Evolutionary conservation across 2,113 vertebrate genomes (phyloP), one percentile per base, ranked within the genome.

Genomic region (Galeopterus variegatus): DNA sequence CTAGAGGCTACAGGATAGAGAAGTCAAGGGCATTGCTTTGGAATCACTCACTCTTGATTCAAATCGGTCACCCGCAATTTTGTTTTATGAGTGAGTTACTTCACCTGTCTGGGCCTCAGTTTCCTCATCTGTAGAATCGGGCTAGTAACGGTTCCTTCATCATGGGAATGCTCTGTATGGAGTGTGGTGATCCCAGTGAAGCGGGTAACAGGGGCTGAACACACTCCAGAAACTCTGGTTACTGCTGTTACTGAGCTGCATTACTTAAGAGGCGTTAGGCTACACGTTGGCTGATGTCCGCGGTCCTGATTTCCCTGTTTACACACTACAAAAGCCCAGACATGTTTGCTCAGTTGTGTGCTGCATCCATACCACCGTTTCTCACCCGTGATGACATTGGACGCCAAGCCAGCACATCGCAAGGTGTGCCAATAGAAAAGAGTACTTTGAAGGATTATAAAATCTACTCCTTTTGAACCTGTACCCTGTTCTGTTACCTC

Each of bases 91-190:
- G 9, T 31, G n/a, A 19, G 14, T 50, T 23, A 10, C 28, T 65
- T 19, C 5, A 13, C 4, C 13, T 45, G 36, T 4, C 14, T 8
- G 13, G 18, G 12, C n/a, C 69, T 86, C 36, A n/a, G 64, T 45
- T 36, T 58, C 62, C 10, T 41, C 41, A 0, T 50, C 48, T 24
- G 50, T 18, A 31, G n/a, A 50, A 15, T 64, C 41, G 15, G 45
- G 0, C 0, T 36, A 26, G 36, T 3, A 1, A 15, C 2, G 28
- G 14, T 9, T 48, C 17, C 15, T 69, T 6, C 0, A 1, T 4
- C 33, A 8, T 56, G 36, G 41, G 45, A 6, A 1, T 3, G 24
- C 56, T 52, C 84, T 56, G 33, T 3, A 17, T n/a, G 17, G 12
- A 24, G 1, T 14, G 12, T 19, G 33, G 18, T 8, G 7, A 14